Percentiles rank a stretch among this genome's conserved stretches.
Conservation (phyloP, 2,797 vertebrate genomes). For the Acrossocheilus fasciatus region DNA sequence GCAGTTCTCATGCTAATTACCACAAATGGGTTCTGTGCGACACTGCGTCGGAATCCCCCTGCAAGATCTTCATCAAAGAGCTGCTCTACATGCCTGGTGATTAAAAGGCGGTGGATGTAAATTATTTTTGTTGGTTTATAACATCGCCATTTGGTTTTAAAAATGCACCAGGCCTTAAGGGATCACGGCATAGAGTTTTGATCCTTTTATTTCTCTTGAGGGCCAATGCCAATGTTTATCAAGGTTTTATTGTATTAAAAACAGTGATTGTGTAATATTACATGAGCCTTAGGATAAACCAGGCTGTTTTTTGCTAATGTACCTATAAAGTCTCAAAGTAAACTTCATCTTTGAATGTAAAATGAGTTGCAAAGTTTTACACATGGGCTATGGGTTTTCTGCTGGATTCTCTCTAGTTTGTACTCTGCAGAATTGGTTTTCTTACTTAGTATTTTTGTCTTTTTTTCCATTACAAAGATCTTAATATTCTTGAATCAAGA, state of each 20-base stretch:
- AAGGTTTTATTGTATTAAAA: background rate
- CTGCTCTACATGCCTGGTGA: background rate
- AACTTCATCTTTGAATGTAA: background rate
- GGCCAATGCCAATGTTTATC: background rate
- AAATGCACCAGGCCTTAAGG: background rate
- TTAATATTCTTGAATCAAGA: background rate
- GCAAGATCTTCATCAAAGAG: slow-evolving; percentile 19
- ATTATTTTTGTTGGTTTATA: background rate
- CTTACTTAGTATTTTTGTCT: background rate
- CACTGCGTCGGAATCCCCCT: slow-evolving; percentile 43
- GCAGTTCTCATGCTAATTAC: slow-evolving; percentile 26
- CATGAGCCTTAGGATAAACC: background rate
- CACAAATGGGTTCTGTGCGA: slow-evolving; percentile 19
- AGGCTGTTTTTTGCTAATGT: background rate
- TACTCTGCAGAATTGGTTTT: background rate
- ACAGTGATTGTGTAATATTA: background rate
- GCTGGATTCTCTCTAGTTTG: background rate
- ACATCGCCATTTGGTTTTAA: background rate
- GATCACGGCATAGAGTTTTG: background rate
- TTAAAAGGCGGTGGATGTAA: background rate
- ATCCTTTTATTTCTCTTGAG: background rate
- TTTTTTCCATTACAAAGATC: background rate
- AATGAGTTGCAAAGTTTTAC: background rate
- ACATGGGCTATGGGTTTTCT: background rate
- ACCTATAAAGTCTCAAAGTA: background rate